Evolutionary conservation across 2,113 vertebrate species (phyloP).

Genomic region (Leucopternis melanops): DNA sequence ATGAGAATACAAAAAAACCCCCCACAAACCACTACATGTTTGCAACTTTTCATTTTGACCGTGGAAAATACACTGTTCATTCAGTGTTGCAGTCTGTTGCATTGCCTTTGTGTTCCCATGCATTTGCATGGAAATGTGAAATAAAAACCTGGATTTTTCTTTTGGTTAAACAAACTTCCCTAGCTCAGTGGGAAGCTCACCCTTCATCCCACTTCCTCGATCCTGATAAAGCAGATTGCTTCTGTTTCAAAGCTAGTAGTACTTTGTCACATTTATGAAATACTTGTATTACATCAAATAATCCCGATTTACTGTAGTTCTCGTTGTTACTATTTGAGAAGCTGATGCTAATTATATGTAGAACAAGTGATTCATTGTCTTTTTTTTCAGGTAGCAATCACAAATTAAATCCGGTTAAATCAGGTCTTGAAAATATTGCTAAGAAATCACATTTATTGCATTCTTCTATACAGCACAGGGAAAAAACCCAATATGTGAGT

Average conservation of each 20-base stretch:
- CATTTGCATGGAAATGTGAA: neutral
- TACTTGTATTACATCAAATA: neutral
- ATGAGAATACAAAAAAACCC: neutral
- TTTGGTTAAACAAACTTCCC: neutral
- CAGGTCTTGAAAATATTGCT: neutral
- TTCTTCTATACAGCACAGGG: neutral
- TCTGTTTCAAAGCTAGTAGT: neutral
- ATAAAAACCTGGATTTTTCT: neutral
- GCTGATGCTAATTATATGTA: neutral
- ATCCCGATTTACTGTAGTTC: neutral
- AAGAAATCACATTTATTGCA: neutral
- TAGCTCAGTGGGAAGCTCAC: neutral
- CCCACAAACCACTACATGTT: neutral
- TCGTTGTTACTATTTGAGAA: neutral
- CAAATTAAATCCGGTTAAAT: neutral
- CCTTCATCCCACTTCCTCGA: neutral
- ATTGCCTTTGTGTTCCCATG: neutral
- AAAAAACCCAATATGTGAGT: neutral
- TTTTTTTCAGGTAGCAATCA: neutral
- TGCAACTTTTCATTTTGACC: neutral
- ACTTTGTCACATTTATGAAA: neutral
- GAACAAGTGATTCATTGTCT: neutral
- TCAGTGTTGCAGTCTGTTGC: neutral
- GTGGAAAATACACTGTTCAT: neutral
- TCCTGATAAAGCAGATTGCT: neutral